Evolutionary conservation across 2,797 vertebrate species (phyloP), one percentile per base, ranked within the genome.

Genomic region (Craterocephalus amniculus): DNA sequence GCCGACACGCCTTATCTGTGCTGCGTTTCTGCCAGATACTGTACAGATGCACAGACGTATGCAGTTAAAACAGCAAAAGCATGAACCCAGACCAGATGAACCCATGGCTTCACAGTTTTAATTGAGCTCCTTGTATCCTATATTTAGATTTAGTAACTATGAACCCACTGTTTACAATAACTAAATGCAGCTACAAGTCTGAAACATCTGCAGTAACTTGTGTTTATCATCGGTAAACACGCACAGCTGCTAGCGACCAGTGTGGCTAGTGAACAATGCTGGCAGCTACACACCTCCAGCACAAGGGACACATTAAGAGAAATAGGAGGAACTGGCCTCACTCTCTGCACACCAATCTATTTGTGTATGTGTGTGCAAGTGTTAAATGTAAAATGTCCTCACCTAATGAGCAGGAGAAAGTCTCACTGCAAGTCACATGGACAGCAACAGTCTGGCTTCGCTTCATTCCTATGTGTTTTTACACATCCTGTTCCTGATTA

Each of bases 251-350:
- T 72, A 80, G 78, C 20, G 61, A 89, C 82, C 82, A 80, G 79
- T 38, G 65, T 52, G 85, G 85, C 76, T 34, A 58, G 87, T 72
- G 90, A 91, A 92, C 90, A 93, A 93, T 93, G 87, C 90, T 90
- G 89, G 88, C 87, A 89, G 91, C 90, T 80, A 73, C 76, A 79
- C 78, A 85, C 80, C 81, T 81, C 63, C 67, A 86, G 72, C 90
- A 90, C 88, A 78, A 87, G 90, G 87, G 90, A 91, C 84, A 82
- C 76, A 87, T 92, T 88, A 88, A 75, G 69, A 84, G 77, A 78
- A 88, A 85, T 81, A 87, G 83, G 84, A 91, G 84, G 85, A 90
- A 85, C 74, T 79, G 86, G 87, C 80, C 84, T n/a, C 72, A 83
- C 80, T 75, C 76, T 88, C 67, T 45, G 59, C 76, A 79, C 70